Base-by-base conservation (phyloP, 2,113 vertebrate genomes). In the Cyanoliseus patagonus region DNA sequence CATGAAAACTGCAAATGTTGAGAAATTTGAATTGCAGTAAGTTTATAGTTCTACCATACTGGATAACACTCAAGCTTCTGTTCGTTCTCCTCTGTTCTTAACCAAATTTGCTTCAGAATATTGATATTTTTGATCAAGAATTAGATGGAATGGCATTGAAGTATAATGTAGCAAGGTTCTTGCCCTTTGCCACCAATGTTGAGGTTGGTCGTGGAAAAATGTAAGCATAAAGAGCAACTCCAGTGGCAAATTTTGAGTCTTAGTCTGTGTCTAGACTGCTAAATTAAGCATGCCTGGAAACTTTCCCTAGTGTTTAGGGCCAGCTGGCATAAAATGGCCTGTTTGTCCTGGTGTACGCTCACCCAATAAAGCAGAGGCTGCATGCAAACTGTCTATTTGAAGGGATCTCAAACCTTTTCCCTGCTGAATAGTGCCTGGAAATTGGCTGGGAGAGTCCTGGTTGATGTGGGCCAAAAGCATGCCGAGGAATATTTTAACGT, bases 241-340 rank as follows among this genome's bases (percentile, higher is more conserved):
- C 52, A 64, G 89, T 84, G 93, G 82, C 66, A 57, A 82, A 30
- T 94, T 95, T 53, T 84, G 86, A 79, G 69, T 89, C 81, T 70
- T 80, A 49, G 39, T 87, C 62, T 92, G 83, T 91, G 83, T 95
- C 70, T 92, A 79, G 95, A 94, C 81, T 97, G 76, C 47, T 78
- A 84, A 94, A 78, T 63, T 76, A 91, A 91, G 64, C 52, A 57
- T 53, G 83, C 39, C 17, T 94, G 83, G 77, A 95, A 91, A 52
- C 47, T 72, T 63, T 76, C 42, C 69, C 84, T 85, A 27, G 13
- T 61, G 57, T 62, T 64, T 52, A 44, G 66, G 69, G 86, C 81
- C 94, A 95, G 83, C 94, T 95, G 96, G 94, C 91, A 87, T 51
- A 86, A 82, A 89, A 10, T 28, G 31, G 19, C 13, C 74, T 92